A percentile compares a stretch with the other conserved stretches of the same genome.
Conservation (phyloP, 2,888 invertebrate species). For the Argyresthia goedartella region DNA sequence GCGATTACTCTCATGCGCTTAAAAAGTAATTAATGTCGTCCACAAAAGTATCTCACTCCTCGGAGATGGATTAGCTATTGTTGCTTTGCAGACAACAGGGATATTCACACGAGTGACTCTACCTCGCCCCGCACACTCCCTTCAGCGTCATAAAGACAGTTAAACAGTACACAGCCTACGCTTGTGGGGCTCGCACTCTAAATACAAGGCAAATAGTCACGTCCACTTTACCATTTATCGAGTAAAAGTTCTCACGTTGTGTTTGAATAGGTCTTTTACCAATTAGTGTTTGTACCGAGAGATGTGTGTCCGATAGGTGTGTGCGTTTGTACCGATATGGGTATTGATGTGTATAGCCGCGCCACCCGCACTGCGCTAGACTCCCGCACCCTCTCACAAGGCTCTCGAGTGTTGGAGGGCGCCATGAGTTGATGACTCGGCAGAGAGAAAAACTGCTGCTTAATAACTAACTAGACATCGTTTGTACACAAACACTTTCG, state of each 20-base stretch:
- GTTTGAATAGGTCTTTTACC: conserved; percentile 68
- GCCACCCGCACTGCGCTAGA: not conserved
- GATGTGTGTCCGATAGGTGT: no score
- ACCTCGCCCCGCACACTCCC: not conserved
- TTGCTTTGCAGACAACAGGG: no score
- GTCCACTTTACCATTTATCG: conserved; percentile 67
- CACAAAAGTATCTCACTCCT: no score
- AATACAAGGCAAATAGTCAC: conserved; percentile 63
- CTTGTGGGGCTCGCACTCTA: conserved; percentile 64
- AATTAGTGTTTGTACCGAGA: conserved; percentile 68
- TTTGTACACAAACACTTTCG: conserved; percentile 31
- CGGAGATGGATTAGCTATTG: no score
- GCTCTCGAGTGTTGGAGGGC: not conserved
- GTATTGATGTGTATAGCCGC: not conserved
- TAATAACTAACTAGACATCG: conserved; percentile 38
- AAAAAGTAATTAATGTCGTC: no score
- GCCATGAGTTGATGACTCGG: no score
- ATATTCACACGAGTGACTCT: no score
- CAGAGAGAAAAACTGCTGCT: not conserved
- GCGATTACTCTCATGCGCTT: no score
- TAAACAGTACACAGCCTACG: conserved; percentile 23
- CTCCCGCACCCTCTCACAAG: not conserved
- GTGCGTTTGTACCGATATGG: conserved; percentile 9
- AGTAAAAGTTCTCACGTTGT: conserved; percentile 64
- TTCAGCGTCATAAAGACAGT: not conserved